Conservation (phyloP, 1,140 invertebrate species). For the Drosophila willistoni region DNA sequence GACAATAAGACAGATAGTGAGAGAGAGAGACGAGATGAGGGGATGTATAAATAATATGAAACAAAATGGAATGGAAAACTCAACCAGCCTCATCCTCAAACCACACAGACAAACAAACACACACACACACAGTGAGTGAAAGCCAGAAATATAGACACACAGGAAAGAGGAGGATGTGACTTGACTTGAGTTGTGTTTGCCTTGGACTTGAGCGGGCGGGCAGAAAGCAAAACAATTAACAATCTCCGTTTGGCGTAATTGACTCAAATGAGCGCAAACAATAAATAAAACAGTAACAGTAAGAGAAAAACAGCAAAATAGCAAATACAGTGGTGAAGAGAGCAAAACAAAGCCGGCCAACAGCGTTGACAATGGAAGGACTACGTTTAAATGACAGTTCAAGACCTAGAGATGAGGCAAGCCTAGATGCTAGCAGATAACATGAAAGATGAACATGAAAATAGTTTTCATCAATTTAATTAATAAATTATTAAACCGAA, state of each 20-base stretch:
- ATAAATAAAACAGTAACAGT: constrained; percentile 75
- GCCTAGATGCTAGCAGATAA: neutral
- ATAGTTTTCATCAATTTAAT: neutral
- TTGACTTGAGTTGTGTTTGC: constrained; percentile 51
- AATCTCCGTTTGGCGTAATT: constrained; percentile 77
- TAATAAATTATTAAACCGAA: neutral
- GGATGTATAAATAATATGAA: constrained; percentile 65
- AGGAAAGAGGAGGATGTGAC: constrained; percentile 45
- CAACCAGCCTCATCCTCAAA: neutral
- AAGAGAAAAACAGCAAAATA: constrained; percentile 19
- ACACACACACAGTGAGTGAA: neutral
- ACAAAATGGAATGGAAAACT: constrained; percentile 37
- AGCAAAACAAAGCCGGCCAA: constrained; percentile 47
- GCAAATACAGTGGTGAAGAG: constrained; percentile 16
- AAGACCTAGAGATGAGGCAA: constrained; percentile 1
- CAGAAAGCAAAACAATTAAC: constrained; percentile 71
- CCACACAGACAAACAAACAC: neutral
- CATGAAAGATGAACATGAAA: neutral
- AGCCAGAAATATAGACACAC: neutral
- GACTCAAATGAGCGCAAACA: constrained; percentile 78
- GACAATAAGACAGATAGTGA: too few relatives aligned
- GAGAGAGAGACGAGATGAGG: constrained; percentile 9
- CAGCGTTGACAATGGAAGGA: constrained; percentile 41
- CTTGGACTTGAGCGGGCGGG: constrained; percentile 59
- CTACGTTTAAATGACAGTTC: constrained; percentile 3